Base-by-base conservation (phyloP, 2,888 invertebrate genomes). In the Acrobasis consociella region DNA sequence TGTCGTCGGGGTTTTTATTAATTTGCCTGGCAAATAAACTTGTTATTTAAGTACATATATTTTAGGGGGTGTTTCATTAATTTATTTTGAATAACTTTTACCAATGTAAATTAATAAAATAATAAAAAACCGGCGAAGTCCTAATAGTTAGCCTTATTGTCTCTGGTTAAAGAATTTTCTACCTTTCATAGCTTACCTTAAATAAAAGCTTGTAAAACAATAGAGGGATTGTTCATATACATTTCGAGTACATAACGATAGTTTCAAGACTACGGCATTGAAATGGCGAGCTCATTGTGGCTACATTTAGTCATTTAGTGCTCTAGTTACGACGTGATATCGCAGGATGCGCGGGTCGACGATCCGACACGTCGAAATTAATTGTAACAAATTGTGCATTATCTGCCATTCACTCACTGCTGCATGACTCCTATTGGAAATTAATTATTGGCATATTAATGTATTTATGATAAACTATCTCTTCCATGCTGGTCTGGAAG, bases 281-380 rank as follows among this genome's bases (percentile, higher is more conserved):
- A 59, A 59, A 49, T 49, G 37, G 31, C 31, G 31, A 31, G 50
- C 8, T 50, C 13, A 50, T 49, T 17, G 49, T 59, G 49, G 49
- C 38, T 51, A 60, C 51, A 60, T 52, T 55, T 37, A 39, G 42
- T 17, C 13, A 58, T 17, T 58, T 49, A 55, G 55, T 56, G 62
- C 49, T 55, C 62, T 55, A 55, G 62, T 42, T 55, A 61, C 53
- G 53, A 10, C 42, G 42, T 60, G 63, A 61, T 69, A 69, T 69
- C 69, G 80, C 86, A 87, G 89, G 89, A 90, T 87, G 70, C 63
- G 46, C 78, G 86, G 89, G 89, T 88, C 91, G 88, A 78, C 82
- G 90, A 65, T 85, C 89, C 79, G 88, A 78, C 85, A 78, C 77
- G 70, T 78, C 79, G 73, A 74, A 77, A 74, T 82, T 85, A 87